Conservation (phyloP, 2,888 invertebrate species). For the Onthophagus sagittarius region DNA sequence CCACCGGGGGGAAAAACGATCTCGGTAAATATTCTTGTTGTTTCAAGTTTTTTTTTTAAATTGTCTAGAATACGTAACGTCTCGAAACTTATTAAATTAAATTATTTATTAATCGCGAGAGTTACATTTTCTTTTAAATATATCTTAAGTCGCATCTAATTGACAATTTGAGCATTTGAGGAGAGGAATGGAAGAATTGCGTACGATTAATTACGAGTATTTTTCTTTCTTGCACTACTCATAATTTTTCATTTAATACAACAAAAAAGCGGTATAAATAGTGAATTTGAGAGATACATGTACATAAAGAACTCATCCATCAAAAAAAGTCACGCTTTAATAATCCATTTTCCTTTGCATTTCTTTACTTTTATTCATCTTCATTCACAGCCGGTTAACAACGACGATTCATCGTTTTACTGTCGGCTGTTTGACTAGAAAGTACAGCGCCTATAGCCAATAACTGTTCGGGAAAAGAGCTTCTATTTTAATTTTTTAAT, state of each 20-base stretch:
- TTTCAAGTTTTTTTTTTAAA: background rate
- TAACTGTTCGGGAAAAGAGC: background rate
- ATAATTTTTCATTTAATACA: background rate
- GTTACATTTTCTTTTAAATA: background rate
- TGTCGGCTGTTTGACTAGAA: constrained; percentile 41
- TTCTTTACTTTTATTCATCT: background rate
- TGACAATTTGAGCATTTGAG: constrained; percentile 11
- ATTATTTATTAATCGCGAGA: background rate
- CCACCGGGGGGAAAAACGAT: background rate
- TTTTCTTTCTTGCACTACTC: background rate
- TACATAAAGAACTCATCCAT: too few species aligned
- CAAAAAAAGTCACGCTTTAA: too few species aligned
- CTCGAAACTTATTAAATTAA: background rate
- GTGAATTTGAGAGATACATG: too few species aligned
- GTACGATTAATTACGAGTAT: background rate
- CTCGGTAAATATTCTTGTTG: background rate
- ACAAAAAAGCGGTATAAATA: too few species aligned
- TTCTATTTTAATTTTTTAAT: background rate
- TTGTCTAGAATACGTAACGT: background rate
- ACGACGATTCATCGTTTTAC: background rate
- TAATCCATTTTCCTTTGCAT: background rate
- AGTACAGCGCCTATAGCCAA: constrained; percentile 12
- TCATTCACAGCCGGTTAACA: constrained; percentile 33
- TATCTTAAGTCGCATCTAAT: constrained; percentile 2
- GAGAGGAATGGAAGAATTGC: constrained; percentile 2